These are phyloP conservation scores for Acipenser ruthenus DNA, from an alignment of 2,797 vertebrate genomes.

Conservation along the genomic window DNA sequence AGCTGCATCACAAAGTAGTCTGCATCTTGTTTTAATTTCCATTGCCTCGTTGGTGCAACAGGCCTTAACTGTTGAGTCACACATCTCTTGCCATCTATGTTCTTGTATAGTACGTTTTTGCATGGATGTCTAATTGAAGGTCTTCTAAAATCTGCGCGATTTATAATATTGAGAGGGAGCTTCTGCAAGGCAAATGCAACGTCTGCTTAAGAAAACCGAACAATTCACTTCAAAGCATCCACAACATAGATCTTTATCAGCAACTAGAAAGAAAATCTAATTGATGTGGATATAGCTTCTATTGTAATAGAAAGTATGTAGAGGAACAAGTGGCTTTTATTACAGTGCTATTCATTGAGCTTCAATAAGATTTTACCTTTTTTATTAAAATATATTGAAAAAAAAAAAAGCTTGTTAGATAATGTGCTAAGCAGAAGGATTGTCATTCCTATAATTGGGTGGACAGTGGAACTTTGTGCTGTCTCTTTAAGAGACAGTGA, in stretches of 20 bases:
- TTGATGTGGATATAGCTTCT: not conserved
- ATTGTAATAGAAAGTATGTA: not conserved
- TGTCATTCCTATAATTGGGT: constrained; percentile 6
- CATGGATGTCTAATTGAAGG: too few species aligned
- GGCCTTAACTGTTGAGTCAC: too few species aligned
- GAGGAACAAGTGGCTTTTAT: not conserved
- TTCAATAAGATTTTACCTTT: constrained; percentile 1
- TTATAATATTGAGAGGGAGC: not conserved
- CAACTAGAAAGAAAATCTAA: not conserved
- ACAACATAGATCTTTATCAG: not conserved
- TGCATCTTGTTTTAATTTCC: too few species aligned
- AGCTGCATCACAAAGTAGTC: too few species aligned
- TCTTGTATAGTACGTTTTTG: too few species aligned
- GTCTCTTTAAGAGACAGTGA: constrained; percentile 37
- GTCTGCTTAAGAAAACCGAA: not conserved
- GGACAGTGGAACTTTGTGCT: constrained; percentile 9
- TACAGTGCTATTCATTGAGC: not conserved
- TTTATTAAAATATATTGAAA: not conserved
- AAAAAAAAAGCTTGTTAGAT: not conserved
- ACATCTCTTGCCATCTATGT: too few species aligned
- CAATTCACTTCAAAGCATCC: constrained; percentile 1
- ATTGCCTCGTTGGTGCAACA: too few species aligned
- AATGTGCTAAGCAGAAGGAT: not conserved
- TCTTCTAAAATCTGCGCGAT: too few species aligned
- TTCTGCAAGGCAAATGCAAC: not conserved